Evolutionary conservation across 2,888 invertebrate genomes (phyloP), one percentile per base, ranked within the genome.

Genomic region (Myopa testacea): DNA sequence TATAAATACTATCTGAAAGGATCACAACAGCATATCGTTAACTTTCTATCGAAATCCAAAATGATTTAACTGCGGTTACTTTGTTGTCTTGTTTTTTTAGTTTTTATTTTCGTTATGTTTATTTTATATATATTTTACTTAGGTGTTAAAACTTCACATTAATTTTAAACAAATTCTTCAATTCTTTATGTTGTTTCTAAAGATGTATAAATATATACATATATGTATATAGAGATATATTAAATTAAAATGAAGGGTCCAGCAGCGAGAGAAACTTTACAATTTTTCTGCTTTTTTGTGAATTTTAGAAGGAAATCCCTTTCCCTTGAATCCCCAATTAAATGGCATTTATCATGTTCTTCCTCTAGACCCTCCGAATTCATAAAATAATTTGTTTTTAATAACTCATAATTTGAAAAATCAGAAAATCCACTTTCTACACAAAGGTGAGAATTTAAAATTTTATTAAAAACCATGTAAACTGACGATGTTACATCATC

Each of bases 121-220:
- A 58, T 67, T 75, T 67, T 74, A 63, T 71, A 70, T 76, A 62
- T 65, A 65, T 10, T 34, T 65, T 72, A 68, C 68, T 68, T 76
- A 78, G 34, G 40, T 63, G 45, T 76, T 70, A 65, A 75, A 78
- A 68, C 38, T 78, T 65, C 63, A 73, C 63, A 73, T 76, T 55
- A 75, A 62, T 74, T 65, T 6, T 3, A 71, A 78, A 67, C n/a
- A 75, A 75, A 73, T 55, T 73, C 34, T 58, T 74, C 62, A 69
- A 60, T 68, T 71, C 69, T 37, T 52, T 16, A 69, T 62, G 74
- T 74, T 37, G 40, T 55, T 78, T 67, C 72, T 60, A 40, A 26
- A 65, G 3, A 14, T 62, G 26, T 60, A 19, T 16, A 38, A 19
- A 26, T 52, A 34, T 71, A 8, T 62, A 14, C 73, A n/a, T 63